Evolutionary conservation across 2,888 invertebrate genomes (phyloP).

Genomic region (Campoletis raptor): DNA sequence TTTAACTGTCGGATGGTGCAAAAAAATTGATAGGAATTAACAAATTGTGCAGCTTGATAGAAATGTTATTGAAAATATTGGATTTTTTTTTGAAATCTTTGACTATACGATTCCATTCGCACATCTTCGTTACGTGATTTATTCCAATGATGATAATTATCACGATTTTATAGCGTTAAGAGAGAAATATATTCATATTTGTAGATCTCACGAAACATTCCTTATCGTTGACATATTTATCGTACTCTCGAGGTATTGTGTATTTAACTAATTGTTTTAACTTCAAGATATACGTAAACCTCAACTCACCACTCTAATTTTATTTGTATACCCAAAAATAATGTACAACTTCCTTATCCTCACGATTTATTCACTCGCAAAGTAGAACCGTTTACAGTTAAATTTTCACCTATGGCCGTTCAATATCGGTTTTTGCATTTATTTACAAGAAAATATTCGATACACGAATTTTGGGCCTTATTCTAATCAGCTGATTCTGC

Average conservation of each 20-base stretch:
- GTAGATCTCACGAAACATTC: conserved; percentile 63
- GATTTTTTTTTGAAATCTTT: not conserved
- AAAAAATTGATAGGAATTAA: not conserved
- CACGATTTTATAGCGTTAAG: not conserved
- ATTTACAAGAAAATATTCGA: not conserved
- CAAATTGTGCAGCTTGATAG: not conserved
- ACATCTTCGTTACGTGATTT: not conserved
- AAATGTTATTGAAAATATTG: not conserved
- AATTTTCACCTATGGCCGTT: not conserved
- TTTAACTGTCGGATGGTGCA: not conserved
- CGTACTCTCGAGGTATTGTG: conserved; percentile 33
- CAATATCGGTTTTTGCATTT: not conserved
- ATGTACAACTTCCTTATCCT: not conserved
- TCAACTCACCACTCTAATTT: conserved; percentile 6
- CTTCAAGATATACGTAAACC: conserved; percentile 13
- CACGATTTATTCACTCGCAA: no score
- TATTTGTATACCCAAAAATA: not conserved
- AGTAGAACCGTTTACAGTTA: not conserved
- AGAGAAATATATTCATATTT: not conserved
- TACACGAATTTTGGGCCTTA: not conserved
- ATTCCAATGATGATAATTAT: not conserved
- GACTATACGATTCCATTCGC: conserved; percentile 7
- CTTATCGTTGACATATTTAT: conserved; percentile 33
- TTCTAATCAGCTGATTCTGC: not conserved
- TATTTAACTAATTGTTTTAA: conserved; percentile 42